Conservation (phyloP, 2,888 invertebrate genomes). For the Drosophila parthenogenetica region DNA sequence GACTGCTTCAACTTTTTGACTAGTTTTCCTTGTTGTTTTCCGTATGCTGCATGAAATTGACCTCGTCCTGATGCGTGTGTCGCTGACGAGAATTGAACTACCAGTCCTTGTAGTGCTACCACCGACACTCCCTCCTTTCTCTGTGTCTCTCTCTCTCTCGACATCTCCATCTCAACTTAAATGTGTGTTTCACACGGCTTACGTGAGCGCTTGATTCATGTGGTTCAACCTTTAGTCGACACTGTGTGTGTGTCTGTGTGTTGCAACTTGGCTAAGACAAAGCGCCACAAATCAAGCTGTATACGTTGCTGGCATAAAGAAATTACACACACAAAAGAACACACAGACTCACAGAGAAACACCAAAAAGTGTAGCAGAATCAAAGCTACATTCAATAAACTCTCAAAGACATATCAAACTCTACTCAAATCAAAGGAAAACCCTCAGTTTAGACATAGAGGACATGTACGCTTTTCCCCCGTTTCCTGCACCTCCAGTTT, state of each 20-base stretch:
- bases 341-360: background rate
- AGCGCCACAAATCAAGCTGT: slow-evolving; percentile 61
- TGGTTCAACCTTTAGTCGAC: slow-evolving; percentile 46
- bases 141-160: background rate
- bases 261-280: slow-evolving; percentile 46
- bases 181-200: slow-evolving; percentile 54
- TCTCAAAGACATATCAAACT: slow-evolving; percentile 37
- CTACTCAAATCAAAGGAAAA: slow-evolving; percentile 32
- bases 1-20: background rate
- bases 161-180: background rate
- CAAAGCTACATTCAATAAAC: slow-evolving; percentile 46
- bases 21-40: slow-evolving; percentile 13
- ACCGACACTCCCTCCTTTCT: background rate
- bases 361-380: slow-evolving; percentile 18
- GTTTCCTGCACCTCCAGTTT: too few relatives aligned
- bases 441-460: slow-evolving; percentile 2
- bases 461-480: slow-evolving; percentile 7
- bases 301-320: slow-evolving; percentile 55
- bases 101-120: slow-evolving; percentile 18
- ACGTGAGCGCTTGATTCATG: slow-evolving; percentile 52
- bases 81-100: slow-evolving; percentile 49
- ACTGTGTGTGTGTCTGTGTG: background rate
- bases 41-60: slow-evolving; percentile 77
- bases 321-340: slow-evolving; percentile 30
- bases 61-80: slow-evolving; percentile 68